Evolutionary conservation across 2,113 vertebrate genomes (phyloP), one percentile per base, ranked within the genome.

Genomic region (Peromyscus maniculatus): DNA sequence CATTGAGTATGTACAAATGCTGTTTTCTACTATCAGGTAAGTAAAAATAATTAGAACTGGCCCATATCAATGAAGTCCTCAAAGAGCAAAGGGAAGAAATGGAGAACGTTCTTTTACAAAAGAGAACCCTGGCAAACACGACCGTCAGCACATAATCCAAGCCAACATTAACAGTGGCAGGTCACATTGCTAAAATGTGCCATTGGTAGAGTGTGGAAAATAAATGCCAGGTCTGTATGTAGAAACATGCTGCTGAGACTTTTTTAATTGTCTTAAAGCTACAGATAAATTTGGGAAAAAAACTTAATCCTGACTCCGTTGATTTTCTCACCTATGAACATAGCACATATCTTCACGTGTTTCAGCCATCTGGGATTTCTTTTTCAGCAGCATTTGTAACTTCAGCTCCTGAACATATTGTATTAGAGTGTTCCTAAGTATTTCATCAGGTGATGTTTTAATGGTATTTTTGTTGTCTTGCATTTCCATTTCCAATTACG

Each of bases 341-440:
- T 62, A 84, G 22, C 57, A 62, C 22, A 8, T 64, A 43, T 43
- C 24, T 84, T 84, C n/a, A 62, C 46, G 1, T 67, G 83, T 67
- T 87, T 46, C 16, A 66, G 4, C 49, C 31, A 91, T 59, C 64
- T 72, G 26, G 77, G 36, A 52, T 36, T 87, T 52, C 67, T 90
- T 59, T 95, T 94, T 57, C 57, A 92, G 11, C 21, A 84, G 12
- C 33, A 15, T 46, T 66, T 28, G 11, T 77, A 71, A 49, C 95
- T 93, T 43, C 64, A 91, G 26, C 28, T 87, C 17, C 57, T 83
- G 39, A 72, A 94, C 17, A 84, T 74, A 89, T 72, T 64, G 72
- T 79, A 71, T 91, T 96, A 93, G 46, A 74, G 49, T 74, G 71
- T 80, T 80, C 49, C 24, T 88, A 82, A 82, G 17, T n/a, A 57